These are phyloP conservation scores for Odobenus rosmarus DNA, from an alignment of 2,113 vertebrate genomes.

Conservation along the genomic window DNA sequence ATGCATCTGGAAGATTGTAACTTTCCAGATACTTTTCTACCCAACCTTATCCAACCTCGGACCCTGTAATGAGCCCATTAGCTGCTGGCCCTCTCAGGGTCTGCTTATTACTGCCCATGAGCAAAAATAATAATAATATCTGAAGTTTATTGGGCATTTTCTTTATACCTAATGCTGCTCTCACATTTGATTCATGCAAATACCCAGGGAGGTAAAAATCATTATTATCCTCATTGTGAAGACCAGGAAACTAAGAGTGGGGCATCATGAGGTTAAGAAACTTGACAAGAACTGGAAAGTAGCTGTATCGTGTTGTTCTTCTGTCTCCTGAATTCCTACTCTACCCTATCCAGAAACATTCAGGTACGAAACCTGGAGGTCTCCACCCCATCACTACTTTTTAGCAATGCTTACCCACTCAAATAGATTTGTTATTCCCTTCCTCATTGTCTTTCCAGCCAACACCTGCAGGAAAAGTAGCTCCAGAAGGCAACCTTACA, in stretches of 20 bases:
- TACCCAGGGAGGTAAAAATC: not conserved
- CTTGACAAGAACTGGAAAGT: not conserved
- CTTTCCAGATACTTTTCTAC: not conserved
- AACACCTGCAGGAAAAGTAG: not conserved
- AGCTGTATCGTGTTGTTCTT: too few species aligned
- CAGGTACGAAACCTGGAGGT: not conserved
- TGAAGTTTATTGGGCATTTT: not conserved
- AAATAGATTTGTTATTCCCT: not conserved
- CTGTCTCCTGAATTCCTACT: not conserved
- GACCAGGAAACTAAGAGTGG: not conserved
- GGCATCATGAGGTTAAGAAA: not conserved
- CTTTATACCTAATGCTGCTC: not conserved
- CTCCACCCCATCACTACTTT: rapidly evolving
- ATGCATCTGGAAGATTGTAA: not conserved
- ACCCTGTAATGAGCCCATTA: too few species aligned
- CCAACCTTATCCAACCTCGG: not conserved
- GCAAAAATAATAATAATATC: not conserved
- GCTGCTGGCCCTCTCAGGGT: not conserved
- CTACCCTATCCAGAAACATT: not conserved
- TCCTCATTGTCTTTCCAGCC: not conserved
- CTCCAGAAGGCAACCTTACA: not conserved
- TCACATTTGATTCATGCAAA: not conserved
- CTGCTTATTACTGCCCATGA: not conserved
- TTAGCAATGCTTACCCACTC: not conserved
- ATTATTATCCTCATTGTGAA: not conserved